Evolutionary conservation across 2,888 invertebrate genomes (phyloP), one percentile per base, ranked within the genome.

Genomic region (Corbicula japonica): DNA sequence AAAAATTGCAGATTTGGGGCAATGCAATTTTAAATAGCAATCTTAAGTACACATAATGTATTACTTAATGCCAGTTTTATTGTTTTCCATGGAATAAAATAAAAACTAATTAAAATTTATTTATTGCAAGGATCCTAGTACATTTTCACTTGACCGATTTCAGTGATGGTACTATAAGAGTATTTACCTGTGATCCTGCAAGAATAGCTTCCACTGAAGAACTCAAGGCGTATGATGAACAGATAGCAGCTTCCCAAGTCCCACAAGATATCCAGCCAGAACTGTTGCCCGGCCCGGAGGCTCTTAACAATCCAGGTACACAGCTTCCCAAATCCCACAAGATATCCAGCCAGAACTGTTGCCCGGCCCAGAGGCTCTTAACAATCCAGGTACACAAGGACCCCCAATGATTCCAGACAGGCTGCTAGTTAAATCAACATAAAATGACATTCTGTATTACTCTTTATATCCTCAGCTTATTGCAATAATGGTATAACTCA

Each of bases 331-430:
- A 23, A 91, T 95, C 8, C 94, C 96, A 81, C 98, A 97, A 2
- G 97, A 97, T 66, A 95, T 97, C 77, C 97, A 98, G 94, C 95
- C 97, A 58, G 96, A 96, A 34, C 97, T 98, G 96, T 94, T 98
- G 79, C 97, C 98, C 0, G 98, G 97, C 0, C 95, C 95, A 0
- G 97, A 97, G 92, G 96, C 95, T 0, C 93, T 98, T 0, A 93
- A 95, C 28, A 95, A 96, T 88, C 97, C 97, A 0, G 98, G 98
- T 60, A 95, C 95, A 69, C 95, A 10, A 95, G 91, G n/a, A 89
- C 92, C 21, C 89, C 60, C 12, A 12, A 21, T 18, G 35, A n/a
- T n/a, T n/a, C n/a, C n/a, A n/a, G n/a, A n/a, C n/a, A n/a, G n/a
- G n/a, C n/a, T n/a, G n/a, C n/a, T n/a, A n/a, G n/a, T n/a, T n/a